Conservation (phyloP, 2,888 invertebrate species). For the Cataglyphis rosenhaueri region DNA sequence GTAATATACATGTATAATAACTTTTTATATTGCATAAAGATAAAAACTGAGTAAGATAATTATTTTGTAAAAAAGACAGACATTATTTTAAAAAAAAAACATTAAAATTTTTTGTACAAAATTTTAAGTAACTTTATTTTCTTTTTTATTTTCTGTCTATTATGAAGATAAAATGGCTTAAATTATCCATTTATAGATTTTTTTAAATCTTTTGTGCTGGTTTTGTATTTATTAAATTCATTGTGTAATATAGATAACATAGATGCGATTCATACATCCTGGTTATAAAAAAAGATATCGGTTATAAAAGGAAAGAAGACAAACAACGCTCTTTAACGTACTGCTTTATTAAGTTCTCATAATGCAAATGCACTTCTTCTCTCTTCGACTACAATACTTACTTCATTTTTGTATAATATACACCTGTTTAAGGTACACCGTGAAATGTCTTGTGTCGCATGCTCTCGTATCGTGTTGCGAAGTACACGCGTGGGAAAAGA, state of each 20-base stretch:
- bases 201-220: not conserved
- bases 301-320: not conserved
- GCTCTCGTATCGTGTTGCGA: slow-evolving; percentile 61
- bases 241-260: too few relatives aligned
- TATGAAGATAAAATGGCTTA: not conserved
- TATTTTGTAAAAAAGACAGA: not conserved
- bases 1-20: too few relatives aligned
- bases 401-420: slow-evolving; percentile 66
- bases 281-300: not conserved
- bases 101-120: not conserved
- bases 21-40: not conserved
- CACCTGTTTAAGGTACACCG: slow-evolving; percentile 64
- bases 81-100: not conserved
- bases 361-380: slow-evolving; percentile 66
- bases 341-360: slow-evolving; percentile 63
- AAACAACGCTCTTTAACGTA: slow-evolving; percentile 43
- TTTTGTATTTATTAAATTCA: not conserved
- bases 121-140: slow-evolving; percentile 9
- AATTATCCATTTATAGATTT: not conserved
- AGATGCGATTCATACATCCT: too few relatives aligned
- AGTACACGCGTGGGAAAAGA: slow-evolving; percentile 22
- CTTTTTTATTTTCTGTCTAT: not conserved
- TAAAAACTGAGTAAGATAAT: not conserved
- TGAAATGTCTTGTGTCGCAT: slow-evolving; percentile 65
- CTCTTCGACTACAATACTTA: slow-evolving; percentile 60